Evolutionary conservation across 53 echinoderm and acorn worm species (phyloP), one percentile per base, ranked within the genome.

Genomic region (Stichopus horrens): DNA sequence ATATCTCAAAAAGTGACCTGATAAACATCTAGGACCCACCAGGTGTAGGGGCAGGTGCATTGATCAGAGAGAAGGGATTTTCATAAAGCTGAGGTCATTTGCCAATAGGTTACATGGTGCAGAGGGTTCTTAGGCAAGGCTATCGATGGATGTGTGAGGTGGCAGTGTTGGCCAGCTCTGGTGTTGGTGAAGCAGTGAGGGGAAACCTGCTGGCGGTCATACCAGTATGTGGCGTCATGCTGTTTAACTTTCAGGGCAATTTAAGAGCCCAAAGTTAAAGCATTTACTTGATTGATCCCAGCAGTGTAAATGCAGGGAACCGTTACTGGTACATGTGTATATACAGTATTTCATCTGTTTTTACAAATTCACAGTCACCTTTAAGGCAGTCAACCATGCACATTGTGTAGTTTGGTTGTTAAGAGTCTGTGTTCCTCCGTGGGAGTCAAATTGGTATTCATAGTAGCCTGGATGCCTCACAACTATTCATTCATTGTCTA

Each of bases 11-110:
- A 79, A 79, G 79, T 79, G 78, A 78, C 78, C 78, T 6, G 56
- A 51, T 78, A 78, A 53, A 78, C 55, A 54, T 78, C 78, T 54
- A n/a, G 55, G 37, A 52, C 53, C 52, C 78, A 78, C 78, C 78
- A 78, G 78, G 78, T 51, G 78, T 54, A 4, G 11, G 78, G 78
- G 78, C 78, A 78, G 78, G 78, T 78, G 78, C 11, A 13, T 78
- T 23, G 78, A 78, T 53, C 18, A 52, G 13, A 63, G 16, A 63
- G n/a, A 4, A n/a, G 55, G 2, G 51, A 5, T 53, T 53, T 53
- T 16, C 18, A 19, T 55, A 19, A 52, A 9, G 7, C 7, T 52
- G 79, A 79, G 79, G 79, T 79, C 79, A 79, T 79, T 79, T 79
- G 79, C 79, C 79, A 52, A 79, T 52, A 79, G 79, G 79, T 63